Base-by-base conservation (phyloP, 2,113 vertebrate genomes). In the Irena cyanogastra region DNA sequence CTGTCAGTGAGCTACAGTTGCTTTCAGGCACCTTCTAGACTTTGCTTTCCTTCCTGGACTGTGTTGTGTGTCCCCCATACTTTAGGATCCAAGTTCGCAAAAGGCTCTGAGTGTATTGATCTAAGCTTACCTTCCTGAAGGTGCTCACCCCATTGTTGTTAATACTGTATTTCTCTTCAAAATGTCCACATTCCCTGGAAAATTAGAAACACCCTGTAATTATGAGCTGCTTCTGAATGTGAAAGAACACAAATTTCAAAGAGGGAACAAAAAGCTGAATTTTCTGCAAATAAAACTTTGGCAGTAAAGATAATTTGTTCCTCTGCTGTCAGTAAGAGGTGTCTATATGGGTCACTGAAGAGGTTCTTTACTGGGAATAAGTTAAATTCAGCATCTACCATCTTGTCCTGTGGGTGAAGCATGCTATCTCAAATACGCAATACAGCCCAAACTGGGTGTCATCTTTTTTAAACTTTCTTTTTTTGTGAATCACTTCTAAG, bases 321-420 rank as follows among this genome's bases (percentile, higher is more conserved):
- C 39, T 89, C 69, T 83, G 83, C 77, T 92, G 93, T 88, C 92
- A 94, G 57, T 70, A 94, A 92, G 82, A 93, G 85, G 91, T 94
- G 65, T 72, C 82, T 94, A 96, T 96, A 89, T 96, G 94, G 94
- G 94, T 97, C 92, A 96, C 74, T 45, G 80, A 77, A 87, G 54
- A 89, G 87, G 93, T 66, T 94, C 66, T 94, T 96, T 83, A 76
- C 87, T 92, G 70, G 54, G 85, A 96, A 92, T 89, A 95, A 96
- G 93, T 96, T 95, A 97, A 97, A 96, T 94, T 96, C 95, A 91
- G 95, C 85, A 95, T 50, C 95, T 89, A 87, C 92, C 93, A 97
- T 94, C 94, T 97, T 95, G 92, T 91, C 94, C 95, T 95, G 94
- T 94, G 96, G 96, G 94, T 92, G 87, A 95, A 91, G 94, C 78